Evolutionary conservation across 2,113 vertebrate species (phyloP).

Genomic region (Talpa occidentalis): DNA sequence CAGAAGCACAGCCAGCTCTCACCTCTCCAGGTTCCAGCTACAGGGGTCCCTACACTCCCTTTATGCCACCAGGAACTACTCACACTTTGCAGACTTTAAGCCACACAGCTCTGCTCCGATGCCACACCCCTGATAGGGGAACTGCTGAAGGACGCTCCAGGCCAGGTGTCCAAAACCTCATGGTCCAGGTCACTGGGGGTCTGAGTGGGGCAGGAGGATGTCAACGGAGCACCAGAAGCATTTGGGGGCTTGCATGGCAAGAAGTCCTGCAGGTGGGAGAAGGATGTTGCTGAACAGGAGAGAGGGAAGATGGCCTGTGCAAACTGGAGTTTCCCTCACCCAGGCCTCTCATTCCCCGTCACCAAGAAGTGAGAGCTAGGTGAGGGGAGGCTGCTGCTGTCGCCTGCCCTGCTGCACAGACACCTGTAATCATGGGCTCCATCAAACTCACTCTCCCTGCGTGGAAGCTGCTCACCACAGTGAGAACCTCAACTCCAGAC

Average conservation of each 20-base stretch:
- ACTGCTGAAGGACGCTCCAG: not conserved
- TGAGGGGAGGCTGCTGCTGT: not conserved
- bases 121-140: too few species aligned
- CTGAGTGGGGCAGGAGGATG: not conserved
- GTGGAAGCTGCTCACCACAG: slow-evolving; percentile 40
- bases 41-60: not conserved
- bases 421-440: slow-evolving; percentile 67
- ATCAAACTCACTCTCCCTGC: slow-evolving; percentile 48
- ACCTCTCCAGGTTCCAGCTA: not conserved
- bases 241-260: not conserved
- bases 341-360: not conserved
- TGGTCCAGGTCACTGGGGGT: not conserved
- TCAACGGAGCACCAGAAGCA: not conserved
- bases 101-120: not conserved
- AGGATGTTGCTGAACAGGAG: not conserved
- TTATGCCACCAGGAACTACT: not conserved
- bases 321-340: not conserved
- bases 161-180: not conserved
- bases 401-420: slow-evolving; percentile 59
- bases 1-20: not conserved
- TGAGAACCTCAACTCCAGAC: slow-evolving; percentile 65
- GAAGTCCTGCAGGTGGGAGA: not conserved
- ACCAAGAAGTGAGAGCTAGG: not conserved
- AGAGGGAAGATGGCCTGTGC: not conserved
- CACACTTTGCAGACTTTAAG: not conserved